phyloP scores from a whole-genome alignment of 2,888 invertebrate species.

The Metalampra italica region DNA sequence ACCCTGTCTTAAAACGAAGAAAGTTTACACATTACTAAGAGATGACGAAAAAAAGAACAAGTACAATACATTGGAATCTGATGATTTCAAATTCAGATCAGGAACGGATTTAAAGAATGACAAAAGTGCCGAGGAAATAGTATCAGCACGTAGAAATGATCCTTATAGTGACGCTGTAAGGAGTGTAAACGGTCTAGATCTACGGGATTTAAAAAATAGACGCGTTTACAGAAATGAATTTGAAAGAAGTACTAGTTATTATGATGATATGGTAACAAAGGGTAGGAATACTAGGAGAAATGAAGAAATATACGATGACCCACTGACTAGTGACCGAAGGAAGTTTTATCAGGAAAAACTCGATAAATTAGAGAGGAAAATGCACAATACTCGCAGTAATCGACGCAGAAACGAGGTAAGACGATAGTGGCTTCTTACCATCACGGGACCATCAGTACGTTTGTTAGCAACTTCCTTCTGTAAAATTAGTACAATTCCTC shows the following conservation, averaged over 20 bases:
- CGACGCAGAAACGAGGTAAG: slow-evolving; percentile 25
- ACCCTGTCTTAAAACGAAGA: slow-evolving; percentile 1
- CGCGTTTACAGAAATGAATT: not conserved
- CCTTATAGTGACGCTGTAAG: not conserved
- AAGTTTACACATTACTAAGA: not conserved
- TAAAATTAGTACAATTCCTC: no score
- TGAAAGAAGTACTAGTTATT: not conserved
- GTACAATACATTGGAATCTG: not conserved
- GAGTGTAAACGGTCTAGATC: not conserved
- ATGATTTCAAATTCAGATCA: not conserved
- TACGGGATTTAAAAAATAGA: not conserved
- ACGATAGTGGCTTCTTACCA: no score
- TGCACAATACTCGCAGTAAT: slow-evolving; percentile 22
- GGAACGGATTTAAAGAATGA: no score
- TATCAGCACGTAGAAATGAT: not conserved
- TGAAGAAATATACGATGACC: slow-evolving; percentile 19
- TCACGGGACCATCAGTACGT: no score
- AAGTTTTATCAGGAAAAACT: slow-evolving; percentile 55
- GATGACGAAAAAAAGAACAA: slow-evolving; percentile 2
- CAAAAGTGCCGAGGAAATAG: no score
- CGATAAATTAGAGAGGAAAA: slow-evolving; percentile 40
- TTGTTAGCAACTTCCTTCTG: no score
- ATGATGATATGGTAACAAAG: not conserved
- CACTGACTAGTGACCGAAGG: slow-evolving; percentile 39
- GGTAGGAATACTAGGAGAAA: not conserved